Percentiles rank a stretch among this genome's conserved stretches.
Evolutionary conservation across 2,888 invertebrate species (phyloP).

Genomic region (Bellardia bayeri): DNA sequence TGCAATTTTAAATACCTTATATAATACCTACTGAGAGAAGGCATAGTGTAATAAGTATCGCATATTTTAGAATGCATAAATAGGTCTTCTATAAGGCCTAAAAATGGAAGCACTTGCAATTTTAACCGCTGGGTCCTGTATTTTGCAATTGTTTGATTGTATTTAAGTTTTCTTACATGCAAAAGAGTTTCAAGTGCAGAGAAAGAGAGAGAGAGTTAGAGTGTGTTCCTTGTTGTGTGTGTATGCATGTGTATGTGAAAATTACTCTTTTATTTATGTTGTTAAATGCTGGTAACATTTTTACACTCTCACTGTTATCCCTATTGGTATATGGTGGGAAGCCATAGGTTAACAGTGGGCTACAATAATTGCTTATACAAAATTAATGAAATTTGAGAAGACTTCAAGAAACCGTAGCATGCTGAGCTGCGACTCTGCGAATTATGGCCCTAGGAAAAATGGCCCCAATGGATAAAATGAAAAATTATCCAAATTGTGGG

Average conservation of each 20-base stretch:
- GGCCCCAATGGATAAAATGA: too few relatives aligned
- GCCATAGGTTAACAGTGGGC: constrained; percentile 34
- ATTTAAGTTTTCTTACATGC: not conserved
- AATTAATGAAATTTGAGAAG: too few relatives aligned
- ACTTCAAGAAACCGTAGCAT: too few relatives aligned
- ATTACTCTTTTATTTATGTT: not conserved
- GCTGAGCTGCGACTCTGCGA: too few relatives aligned
- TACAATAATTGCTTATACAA: not conserved
- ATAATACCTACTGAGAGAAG: too few relatives aligned
- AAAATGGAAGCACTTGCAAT: too few relatives aligned
- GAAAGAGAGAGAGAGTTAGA: not conserved
- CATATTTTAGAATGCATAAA: too few relatives aligned
- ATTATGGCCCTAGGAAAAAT: too few relatives aligned
- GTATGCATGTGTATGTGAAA: constrained; percentile 24
- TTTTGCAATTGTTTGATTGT: constrained; percentile 53
- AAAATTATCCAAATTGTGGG: too few relatives aligned
- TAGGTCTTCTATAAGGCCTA: too few relatives aligned
- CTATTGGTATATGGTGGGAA: constrained; percentile 3
- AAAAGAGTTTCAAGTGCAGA: not conserved
- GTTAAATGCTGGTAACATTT: constrained; percentile 47
- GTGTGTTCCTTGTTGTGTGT: not conserved
- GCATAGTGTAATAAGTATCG: too few relatives aligned
- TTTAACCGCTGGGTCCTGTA: not conserved
- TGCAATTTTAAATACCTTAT: too few relatives aligned
- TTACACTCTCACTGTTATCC: constrained; percentile 50